phyloP scores from a whole-genome alignment of 2,113 vertebrate genomes.

The Charadrius vociferus region DNA sequence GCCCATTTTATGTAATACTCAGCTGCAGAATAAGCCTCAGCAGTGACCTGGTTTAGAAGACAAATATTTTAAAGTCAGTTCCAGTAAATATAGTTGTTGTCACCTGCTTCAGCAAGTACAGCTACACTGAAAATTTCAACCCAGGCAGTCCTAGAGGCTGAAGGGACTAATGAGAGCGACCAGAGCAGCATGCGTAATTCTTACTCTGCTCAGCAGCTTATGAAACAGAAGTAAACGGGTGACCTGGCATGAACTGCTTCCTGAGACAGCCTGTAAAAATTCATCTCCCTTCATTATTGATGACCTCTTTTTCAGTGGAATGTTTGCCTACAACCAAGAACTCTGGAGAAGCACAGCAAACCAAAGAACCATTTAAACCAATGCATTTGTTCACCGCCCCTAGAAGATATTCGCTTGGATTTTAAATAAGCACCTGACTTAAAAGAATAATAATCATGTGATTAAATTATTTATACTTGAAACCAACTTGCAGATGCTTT shows the following conservation, averaged over 20 bases:
- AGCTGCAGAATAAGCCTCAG: neutral
- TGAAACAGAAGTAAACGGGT: neutral
- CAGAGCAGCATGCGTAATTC: neutral
- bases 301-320: conserved; percentile 9
- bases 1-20: neutral
- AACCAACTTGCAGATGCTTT: neutral
- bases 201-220: neutral
- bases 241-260: neutral
- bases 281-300: conserved; percentile 2
- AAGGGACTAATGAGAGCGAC: neutral
- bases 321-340: neutral
- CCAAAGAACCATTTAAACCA: neutral
- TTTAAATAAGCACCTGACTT: neutral
- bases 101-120: neutral
- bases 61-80: neutral
- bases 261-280: neutral
- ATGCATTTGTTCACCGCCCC: neutral
- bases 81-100: neutral
- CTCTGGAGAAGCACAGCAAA: neutral
- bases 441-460: neutral
- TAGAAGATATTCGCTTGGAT: neutral
- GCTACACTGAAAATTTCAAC: neutral
- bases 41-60: neutral
- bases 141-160: neutral
- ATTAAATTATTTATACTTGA: conserved; percentile 1